phyloP scores from a whole-genome alignment of 2,113 vertebrate genomes.

The Shinisaurus crocodilurus region DNA sequence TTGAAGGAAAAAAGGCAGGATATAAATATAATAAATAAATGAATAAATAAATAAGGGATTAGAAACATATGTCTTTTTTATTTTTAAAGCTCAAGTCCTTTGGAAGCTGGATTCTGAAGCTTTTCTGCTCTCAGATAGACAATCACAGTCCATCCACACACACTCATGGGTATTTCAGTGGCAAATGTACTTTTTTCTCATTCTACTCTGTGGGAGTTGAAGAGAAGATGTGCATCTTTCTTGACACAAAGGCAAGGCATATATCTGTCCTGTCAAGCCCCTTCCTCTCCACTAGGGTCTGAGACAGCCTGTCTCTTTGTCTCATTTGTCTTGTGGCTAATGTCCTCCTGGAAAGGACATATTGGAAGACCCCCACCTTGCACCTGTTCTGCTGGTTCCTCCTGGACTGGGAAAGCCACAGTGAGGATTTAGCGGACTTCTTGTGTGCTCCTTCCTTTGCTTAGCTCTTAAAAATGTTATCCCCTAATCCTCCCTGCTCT shows the following conservation, averaged over 20 bases:
- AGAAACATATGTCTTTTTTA: neutral
- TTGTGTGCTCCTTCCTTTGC: neutral
- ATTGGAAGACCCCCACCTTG: too few relatives aligned
- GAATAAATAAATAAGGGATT: neutral
- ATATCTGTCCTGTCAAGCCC: neutral
- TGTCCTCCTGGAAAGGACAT: neutral
- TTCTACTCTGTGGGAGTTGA: neutral
- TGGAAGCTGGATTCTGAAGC: too few relatives aligned
- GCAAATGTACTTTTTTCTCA: neutral
- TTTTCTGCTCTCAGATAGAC: neutral
- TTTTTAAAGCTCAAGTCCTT: neutral
- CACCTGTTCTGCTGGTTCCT: constrained; percentile 7
- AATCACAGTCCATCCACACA: neutral
- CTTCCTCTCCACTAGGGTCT: neutral
- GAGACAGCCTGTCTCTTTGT: neutral
- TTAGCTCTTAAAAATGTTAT: neutral
- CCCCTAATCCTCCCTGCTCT: neutral
- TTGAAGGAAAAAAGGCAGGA: too few relatives aligned
- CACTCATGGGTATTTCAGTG: neutral
- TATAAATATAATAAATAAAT: too few relatives aligned
- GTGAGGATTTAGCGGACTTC: neutral
- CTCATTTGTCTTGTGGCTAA: neutral
- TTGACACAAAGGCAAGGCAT: neutral
- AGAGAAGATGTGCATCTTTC: neutral
- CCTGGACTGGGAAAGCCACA: neutral